Evolutionary conservation across 2,797 vertebrate species (phyloP), one percentile per base, ranked within the genome.

Genomic region (Oreochromis grahami): DNA sequence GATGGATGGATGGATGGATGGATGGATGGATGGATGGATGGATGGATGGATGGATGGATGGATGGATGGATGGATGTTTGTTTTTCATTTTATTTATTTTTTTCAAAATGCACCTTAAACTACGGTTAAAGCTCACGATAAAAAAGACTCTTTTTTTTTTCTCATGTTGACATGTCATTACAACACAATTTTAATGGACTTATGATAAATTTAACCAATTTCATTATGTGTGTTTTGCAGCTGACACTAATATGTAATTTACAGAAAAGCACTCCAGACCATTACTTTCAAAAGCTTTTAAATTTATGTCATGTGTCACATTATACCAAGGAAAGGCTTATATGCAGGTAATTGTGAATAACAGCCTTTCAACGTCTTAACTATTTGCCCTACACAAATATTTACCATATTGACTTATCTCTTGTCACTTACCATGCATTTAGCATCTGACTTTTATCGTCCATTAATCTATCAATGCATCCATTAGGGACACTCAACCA

Each of bases 391-490:
- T 88, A 91, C 88, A 92, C 90, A 93, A 95, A 95, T 93, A 94
- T 95, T 93, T 93, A 93, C 91, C 87, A 92, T 91, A 90, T 82
- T 93, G 93, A 93, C 93, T 92, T 88, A 93, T 93, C 86, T 85
- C 91, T 92, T 93, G 92, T 95, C 94, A 94, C 89, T 93, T 94
- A 92, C 83, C 51, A 84, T 89, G 87, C 93, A 89, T 94, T 94
- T 92, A 92, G 91, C 84, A 83, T 92, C 91, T 94, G 88, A 95
- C 91, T 92, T 94, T 90, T 93, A 94, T 92, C 77, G 41, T 90
- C 94, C 93, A 95, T 95, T 94, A 94, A 94, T 94, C 90, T 94
- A 94, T 94, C 92, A 92, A 79, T 85, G 91, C 86, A 88, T 88
- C 94, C 93, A 95, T 95, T 94, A 95, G 89, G 89, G 92, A 93